A percentile compares a stretch with the other conserved stretches of the same genome.
Conservation (phyloP, 2,797 vertebrate species). For the Anguilla megastoma region DNA sequence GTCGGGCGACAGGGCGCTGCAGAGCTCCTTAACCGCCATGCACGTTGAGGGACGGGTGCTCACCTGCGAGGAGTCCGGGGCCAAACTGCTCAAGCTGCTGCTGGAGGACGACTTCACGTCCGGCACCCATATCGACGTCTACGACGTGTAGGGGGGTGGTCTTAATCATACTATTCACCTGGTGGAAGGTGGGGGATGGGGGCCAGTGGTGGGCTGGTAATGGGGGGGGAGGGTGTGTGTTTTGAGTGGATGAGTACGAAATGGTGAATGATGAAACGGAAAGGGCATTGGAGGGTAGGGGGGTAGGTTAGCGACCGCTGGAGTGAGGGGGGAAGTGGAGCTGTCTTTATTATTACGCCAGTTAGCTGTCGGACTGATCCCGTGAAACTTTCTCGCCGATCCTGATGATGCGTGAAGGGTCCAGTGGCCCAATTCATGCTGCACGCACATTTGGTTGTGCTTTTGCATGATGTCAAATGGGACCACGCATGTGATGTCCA, state of each 20-base stretch:
- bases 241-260: background rate
- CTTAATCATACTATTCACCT: background rate
- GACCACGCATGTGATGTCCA: background rate
- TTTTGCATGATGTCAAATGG: background rate
- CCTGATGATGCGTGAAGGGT: background rate
- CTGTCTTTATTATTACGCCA: background rate
- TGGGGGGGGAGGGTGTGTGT: background rate
- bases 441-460: background rate
- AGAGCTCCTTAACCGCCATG: conserved; percentile 53
- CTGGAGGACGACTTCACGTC: conserved; percentile 75
- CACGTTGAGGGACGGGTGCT: conserved; percentile 69
- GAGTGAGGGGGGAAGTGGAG: background rate
- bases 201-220: no score
- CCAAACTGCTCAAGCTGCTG: conserved; percentile 79
- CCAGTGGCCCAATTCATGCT: background rate
- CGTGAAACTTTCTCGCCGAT: background rate
- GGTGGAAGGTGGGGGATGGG: background rate
- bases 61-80: conserved; percentile 71
- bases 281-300: no score
- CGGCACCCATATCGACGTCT: conserved; percentile 84
- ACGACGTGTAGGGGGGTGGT: conserved; percentile 59
- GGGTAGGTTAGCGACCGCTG: no score
- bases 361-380: background rate
- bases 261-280: no score
- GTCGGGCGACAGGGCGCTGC: conserved; percentile 62